Evolutionary conservation across 2,888 invertebrate species (phyloP).

Genomic region (Polymixis flavicincta): DNA sequence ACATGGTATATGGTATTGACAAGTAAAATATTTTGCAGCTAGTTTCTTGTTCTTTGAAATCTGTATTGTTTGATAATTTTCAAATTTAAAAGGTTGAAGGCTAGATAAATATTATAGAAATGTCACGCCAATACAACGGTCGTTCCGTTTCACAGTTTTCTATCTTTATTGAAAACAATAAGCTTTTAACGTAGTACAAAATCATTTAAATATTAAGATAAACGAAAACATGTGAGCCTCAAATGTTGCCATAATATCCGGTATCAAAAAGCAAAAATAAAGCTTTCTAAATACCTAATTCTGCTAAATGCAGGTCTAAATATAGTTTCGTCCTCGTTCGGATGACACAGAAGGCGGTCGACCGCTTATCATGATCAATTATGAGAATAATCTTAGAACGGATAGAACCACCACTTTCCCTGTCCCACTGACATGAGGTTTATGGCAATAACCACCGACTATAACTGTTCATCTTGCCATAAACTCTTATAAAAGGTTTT

Average conservation of each 20-base stretch:
- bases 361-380: conserved; percentile 48
- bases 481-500: background rate
- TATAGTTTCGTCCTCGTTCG: conserved; percentile 46
- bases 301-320: conserved; percentile 10
- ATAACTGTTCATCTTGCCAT: background rate
- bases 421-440: conserved; percentile 2
- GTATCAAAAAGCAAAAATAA: conserved; percentile 30
- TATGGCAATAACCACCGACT: conserved; percentile 5
- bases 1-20: background rate
- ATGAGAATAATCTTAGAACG: conserved; percentile 28
- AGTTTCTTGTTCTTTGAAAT: background rate
- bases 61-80: conserved; percentile 6
- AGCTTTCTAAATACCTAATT: conserved; percentile 45
- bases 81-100: conserved; percentile 5
- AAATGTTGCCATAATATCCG: background rate
- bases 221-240: background rate
- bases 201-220: background rate
- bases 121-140: conserved; percentile 1
- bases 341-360: conserved; percentile 27
- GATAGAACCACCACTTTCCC: conserved; percentile 45
- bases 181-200: background rate
- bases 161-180: background rate
- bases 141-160: background rate
- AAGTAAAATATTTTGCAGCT: background rate
- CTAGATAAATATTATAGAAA: conserved; percentile 7